Percentiles rank a stretch among this genome's conserved stretches.
These are phyloP conservation scores for Melangyna quadrimaculata DNA, from an alignment of 2,888 invertebrate species.

Conservation along the genomic window DNA sequence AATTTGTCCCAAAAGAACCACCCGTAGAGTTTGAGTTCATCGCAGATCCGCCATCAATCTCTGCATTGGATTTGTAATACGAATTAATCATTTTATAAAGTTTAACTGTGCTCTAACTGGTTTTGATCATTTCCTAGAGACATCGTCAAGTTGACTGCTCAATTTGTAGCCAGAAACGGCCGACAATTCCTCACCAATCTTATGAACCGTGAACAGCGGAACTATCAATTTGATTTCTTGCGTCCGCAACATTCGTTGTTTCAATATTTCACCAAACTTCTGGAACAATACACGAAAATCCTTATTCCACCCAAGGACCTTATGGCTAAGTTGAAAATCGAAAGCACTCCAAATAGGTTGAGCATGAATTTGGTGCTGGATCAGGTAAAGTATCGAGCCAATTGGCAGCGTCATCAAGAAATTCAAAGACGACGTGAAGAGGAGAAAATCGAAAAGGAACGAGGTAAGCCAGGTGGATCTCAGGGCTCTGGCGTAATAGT, in stretches of 20 bases:
- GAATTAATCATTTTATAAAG: constrained; percentile 72
- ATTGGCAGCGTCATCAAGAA: constrained; percentile 98
- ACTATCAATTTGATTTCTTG: constrained; percentile 99
- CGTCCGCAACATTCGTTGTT: constrained; percentile 99
- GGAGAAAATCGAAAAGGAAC: constrained; percentile 96
- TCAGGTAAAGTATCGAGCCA: constrained; percentile 96
- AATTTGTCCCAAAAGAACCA: constrained; percentile 94
- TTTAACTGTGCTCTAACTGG: constrained; percentile 51
- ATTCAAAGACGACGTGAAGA: constrained; percentile 95
- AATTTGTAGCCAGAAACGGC: constrained; percentile 99
- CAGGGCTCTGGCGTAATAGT: too few species aligned
- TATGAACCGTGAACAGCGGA: constrained; percentile 98
- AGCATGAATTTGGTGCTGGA: constrained; percentile 86
- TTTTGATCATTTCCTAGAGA: constrained; percentile 85
- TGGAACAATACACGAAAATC: constrained; percentile 99
- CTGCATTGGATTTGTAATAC: constrained; percentile 96
- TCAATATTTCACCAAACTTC: constrained; percentile 97
- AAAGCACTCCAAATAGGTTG: constrained; percentile 85
- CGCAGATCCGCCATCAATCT: constrained; percentile 99
- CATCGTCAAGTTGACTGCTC: constrained; percentile 98
- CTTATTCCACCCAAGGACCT: constrained; percentile 97
- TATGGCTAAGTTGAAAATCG: constrained; percentile 88
- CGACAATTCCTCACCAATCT: constrained; percentile 98
- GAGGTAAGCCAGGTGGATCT: constrained; percentile 82
- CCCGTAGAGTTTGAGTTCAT: constrained; percentile 96